Evolutionary conservation across 2,888 invertebrate species (phyloP).

Genomic region (Sphaerophoria taeniata): DNA sequence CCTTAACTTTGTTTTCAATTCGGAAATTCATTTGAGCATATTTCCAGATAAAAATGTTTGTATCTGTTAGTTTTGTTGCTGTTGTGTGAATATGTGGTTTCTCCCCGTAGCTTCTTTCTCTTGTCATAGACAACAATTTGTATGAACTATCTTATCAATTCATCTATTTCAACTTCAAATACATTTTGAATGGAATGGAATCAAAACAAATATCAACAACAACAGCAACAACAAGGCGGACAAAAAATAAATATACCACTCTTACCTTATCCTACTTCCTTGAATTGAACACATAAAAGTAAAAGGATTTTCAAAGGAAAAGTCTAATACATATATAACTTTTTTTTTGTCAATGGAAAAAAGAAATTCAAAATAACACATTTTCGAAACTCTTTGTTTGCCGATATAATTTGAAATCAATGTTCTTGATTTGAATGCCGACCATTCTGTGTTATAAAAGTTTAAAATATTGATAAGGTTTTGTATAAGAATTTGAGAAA

Average conservation of each 20-base stretch:
- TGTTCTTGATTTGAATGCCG: not conserved
- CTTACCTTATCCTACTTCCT: conserved; percentile 5
- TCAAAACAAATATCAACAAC: not conserved
- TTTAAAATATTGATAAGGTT: conserved; percentile 8
- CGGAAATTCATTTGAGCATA: conserved; percentile 50
- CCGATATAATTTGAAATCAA: not conserved
- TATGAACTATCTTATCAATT: too few species aligned
- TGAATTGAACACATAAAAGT: conserved; percentile 31
- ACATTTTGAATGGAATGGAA: conserved; percentile 1
- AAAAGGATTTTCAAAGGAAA: conserved; percentile 50
- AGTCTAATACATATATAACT: conserved; percentile 42
- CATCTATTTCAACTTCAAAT: conserved; percentile 7
- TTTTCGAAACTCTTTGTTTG: not conserved
- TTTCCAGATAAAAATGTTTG: not conserved
- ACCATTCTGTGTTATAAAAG: not conserved
- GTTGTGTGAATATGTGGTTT: conserved; percentile 36
- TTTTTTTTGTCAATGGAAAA: not conserved
- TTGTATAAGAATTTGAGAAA: not conserved
- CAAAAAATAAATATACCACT: too few species aligned
- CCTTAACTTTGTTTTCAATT: not conserved
- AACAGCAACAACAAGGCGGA: not conserved
- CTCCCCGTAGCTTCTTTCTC: conserved; percentile 5
- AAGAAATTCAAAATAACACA: not conserved
- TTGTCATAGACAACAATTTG: not conserved
- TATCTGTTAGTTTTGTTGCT: conserved; percentile 2